Percentiles rank a stretch among this genome's conserved stretches.
Evolutionary conservation across 30 jellyfish, hydroid and myxozoan species (phyloP).

Genomic region (Calvadosia cruxmelitensis): DNA sequence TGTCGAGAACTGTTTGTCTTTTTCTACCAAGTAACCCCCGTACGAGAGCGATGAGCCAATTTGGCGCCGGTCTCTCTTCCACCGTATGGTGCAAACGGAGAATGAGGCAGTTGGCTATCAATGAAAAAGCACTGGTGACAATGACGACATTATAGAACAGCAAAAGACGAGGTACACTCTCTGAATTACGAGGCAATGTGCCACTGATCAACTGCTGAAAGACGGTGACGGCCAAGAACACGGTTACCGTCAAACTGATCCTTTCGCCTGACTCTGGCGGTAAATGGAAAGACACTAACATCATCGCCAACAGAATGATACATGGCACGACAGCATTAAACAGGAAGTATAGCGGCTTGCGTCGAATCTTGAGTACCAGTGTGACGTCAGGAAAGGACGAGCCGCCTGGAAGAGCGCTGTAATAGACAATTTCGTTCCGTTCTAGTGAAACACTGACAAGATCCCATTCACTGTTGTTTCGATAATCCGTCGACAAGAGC

Average conservation of each 20-base stretch:
- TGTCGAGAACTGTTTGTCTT: no score
- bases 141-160: slow-evolving; percentile 66
- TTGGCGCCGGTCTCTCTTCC: slow-evolving; percentile 40
- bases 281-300: slow-evolving; percentile 60
- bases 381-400: slow-evolving; percentile 76
- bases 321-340: slow-evolving; percentile 77
- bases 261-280: slow-evolving; percentile 97
- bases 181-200: slow-evolving; percentile 78
- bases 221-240: slow-evolving; percentile 81
- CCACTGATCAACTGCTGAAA: slow-evolving; percentile 77
- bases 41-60: slow-evolving; percentile 53
- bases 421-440: slow-evolving; percentile 31
- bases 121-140: slow-evolving; percentile 70
- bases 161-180: slow-evolving; percentile 62
- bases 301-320: slow-evolving; percentile 42
- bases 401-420: no score
- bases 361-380: slow-evolving; percentile 20
- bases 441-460: slow-evolving; percentile 12
- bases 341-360: slow-evolving; percentile 70
- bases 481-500: slow-evolving; percentile 45
- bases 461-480: slow-evolving; percentile 79
- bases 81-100: slow-evolving; percentile 54
- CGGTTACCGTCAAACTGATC: slow-evolving; percentile 62
- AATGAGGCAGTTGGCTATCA: slow-evolving; percentile 63
- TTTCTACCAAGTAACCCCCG: slow-evolving; percentile 45